A percentile compares a stretch with the other conserved stretches of the same genome.
Conservation (phyloP, 2,888 invertebrate species). For the Drosophila ochracea region DNA sequence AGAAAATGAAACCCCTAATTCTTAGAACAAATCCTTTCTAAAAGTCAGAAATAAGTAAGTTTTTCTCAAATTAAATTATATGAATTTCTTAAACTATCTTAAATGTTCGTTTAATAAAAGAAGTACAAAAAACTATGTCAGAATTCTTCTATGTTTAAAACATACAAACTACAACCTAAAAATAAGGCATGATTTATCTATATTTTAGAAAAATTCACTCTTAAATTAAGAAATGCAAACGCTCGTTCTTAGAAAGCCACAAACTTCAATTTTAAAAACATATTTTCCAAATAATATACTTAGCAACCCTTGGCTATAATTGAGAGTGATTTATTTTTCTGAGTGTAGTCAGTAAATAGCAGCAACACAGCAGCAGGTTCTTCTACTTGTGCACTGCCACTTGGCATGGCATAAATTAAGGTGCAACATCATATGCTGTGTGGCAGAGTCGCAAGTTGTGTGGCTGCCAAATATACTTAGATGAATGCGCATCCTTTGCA, state of each 20-base stretch:
- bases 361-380: constrained; percentile 3
- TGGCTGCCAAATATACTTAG: constrained; percentile 46
- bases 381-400: constrained; percentile 36
- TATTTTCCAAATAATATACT: not conserved
- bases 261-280: not conserved
- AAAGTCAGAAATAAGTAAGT: too few relatives aligned
- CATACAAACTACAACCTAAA: too few relatives aligned
- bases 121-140: too few relatives aligned
- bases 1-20: too few relatives aligned
- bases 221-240: not conserved
- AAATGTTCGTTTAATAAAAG: not conserved
- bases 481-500: constrained; percentile 30
- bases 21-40: not conserved
- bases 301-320: not conserved
- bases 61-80: not conserved
- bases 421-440: constrained; percentile 22
- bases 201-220: not conserved
- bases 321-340: not conserved
- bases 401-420: constrained; percentile 67
- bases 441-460: constrained; percentile 35
- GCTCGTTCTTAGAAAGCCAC: not conserved
- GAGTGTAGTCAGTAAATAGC: not conserved
- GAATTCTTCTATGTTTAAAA: too few relatives aligned
- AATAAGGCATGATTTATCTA: too few relatives aligned
- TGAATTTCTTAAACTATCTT: not conserved